Base-by-base conservation (phyloP, 2,888 invertebrate genomes). In the Pyrrhosoma nymphula region DNA sequence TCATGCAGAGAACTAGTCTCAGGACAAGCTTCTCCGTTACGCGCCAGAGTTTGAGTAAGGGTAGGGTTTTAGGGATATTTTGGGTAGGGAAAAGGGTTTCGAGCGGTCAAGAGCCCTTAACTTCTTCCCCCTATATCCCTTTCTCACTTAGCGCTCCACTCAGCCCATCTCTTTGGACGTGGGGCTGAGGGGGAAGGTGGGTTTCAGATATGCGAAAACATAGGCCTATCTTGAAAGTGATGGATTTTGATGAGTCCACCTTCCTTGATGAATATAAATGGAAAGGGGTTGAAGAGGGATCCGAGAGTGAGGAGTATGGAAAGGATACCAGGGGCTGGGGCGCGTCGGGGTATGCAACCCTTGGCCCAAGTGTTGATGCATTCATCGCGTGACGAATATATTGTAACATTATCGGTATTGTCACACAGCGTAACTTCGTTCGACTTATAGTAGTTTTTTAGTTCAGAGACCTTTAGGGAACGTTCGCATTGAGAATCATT, bases 181-280 rank as follows among this genome's bases (percentile, higher is more conserved):
- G 82, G 82, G 26, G 69, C 69, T 20, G 26, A 10, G 69, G 47
- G 8, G 16, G 60, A 10, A 35, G 82, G 75, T 75, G n/a, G n/a
- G n/a, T 75, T 75, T 18, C n/a, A 69, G 69, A 26, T 35, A 35
- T 82, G 30, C 82, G 82, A 35, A 82, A 82, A 82, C 82, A 35
- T 35, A 82, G 35, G 35, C 82, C 30, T 16, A 10, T 35, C 35
- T 35, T 16, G 82, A 8, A n/a, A 69, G n/a, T 69, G 35, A 82
- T 26, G 82, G 35, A 35, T 82, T 82, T 82, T 35, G 82, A 82
- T 82, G 82, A 35, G 35, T 82, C 82, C 82, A 82, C 82, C 82
- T 47, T 47, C 47, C 35, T 82, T 35, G 82, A 82, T 82, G 82
- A 82, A 82, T 82, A 82, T 82, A 35, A 14, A 82, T 82, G 82